Evolutionary conservation across 2,888 invertebrate species (phyloP), one percentile per base, ranked within the genome.

Genomic region (Molanna angustata): DNA sequence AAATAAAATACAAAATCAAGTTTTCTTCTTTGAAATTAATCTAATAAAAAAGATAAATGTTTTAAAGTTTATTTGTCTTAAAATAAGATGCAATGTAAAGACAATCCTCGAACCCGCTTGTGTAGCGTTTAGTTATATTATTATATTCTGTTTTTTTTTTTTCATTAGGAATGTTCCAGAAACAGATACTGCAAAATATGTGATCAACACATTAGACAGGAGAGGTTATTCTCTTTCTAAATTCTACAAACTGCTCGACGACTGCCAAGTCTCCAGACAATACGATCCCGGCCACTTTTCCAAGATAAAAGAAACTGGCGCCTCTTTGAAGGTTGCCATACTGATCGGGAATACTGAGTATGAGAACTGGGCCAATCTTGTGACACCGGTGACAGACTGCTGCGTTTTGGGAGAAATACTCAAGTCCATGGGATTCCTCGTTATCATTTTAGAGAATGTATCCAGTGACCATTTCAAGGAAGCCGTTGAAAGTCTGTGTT

Each of bases 271-370:
- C 9, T 35, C 45, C 4, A 32, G 37, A 18, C 41, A 48, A 17
- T 31, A 22, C 18, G 35, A 42, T 17, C 11, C 18, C 13, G 33
- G 35, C 1, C 20, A 40, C 6, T 20, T 14, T n/a, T 33, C 43
- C 9, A 16, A 17, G 16, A 16, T 47, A 7, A 7, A 42, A 18
- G n/a, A 47, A 13, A 42, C 43, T 33, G 32, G 42, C 14, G 35
- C 43, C 7, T 21, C 47, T 2, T 20, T 52, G 13, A 77, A 77
- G 66, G 64, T 77, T 14, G 77, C 77, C 1, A 67, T 77, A 48
- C 63, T 77, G 0, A 69, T 77, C 47, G 75, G 71, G 0, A 77
- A 77, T 57, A 69, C 74, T 21, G 70, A 68, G 61, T 77, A 77
- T 54, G 59, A 60, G 19, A 56, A 72, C 60, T 66, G 76, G 54